A percentile compares a stretch with the other conserved stretches of the same genome.
Conservation (phyloP, 2,888 invertebrate species). For the Drosophila pegasa region DNA sequence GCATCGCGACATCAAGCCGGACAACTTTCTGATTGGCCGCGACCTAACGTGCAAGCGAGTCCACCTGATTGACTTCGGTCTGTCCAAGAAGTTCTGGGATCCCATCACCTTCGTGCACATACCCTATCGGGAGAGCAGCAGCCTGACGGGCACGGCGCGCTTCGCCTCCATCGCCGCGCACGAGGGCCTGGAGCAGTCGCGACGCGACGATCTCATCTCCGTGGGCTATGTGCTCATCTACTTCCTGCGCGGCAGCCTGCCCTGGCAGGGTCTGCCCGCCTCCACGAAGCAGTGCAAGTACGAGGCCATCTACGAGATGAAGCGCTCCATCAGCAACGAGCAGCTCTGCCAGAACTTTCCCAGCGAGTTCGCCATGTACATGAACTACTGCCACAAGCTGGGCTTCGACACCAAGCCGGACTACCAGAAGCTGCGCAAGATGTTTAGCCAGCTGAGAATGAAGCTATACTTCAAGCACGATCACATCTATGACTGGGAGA, state of each 20-base stretch:
- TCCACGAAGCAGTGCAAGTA: constrained; percentile 99
- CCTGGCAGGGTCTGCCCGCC: constrained; percentile 99
- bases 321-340: constrained; percentile 96
- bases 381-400: constrained; percentile 97
- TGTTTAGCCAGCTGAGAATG: constrained; percentile 97
- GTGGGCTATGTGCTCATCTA: constrained; percentile 99
- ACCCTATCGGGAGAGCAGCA: constrained; percentile 99
- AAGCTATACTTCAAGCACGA: constrained; percentile 97
- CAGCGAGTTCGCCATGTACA: constrained; percentile 96
- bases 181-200: constrained; percentile 97
- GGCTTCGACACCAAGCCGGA: constrained; percentile 98
- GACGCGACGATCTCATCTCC: constrained; percentile 98
- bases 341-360: constrained; percentile 89
- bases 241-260: constrained; percentile 97
- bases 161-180: constrained; percentile 99
- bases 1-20: constrained; percentile 97
- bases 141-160: constrained; percentile 89
- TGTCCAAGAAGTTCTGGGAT: constrained; percentile 99
- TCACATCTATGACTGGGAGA: constrained; percentile 99
- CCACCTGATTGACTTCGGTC: constrained; percentile 99
- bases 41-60: constrained; percentile 97
- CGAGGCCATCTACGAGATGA: constrained; percentile 99
- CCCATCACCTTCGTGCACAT: constrained; percentile 97
- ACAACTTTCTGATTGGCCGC: constrained; percentile 98
- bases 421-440: constrained; percentile 95